phyloP scores from a whole-genome alignment of 2,888 invertebrate species.

The Torymus auratus region DNA sequence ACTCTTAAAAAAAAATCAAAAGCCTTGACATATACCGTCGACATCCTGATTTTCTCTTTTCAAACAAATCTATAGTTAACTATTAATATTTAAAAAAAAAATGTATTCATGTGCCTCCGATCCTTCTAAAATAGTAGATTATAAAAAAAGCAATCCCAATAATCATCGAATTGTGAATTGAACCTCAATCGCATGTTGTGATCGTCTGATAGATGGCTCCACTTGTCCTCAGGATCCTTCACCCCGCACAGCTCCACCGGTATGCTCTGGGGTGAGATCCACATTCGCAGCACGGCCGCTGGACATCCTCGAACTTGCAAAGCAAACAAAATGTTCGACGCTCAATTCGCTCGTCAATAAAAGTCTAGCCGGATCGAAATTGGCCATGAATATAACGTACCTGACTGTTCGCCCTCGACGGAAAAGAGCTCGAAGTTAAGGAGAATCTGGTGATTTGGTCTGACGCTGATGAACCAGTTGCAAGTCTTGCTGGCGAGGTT shows the following conservation, averaged over 20 bases:
- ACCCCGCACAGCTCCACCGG: slow-evolving; percentile 94
- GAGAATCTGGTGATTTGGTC: slow-evolving; percentile 90
- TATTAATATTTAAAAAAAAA: too few species aligned
- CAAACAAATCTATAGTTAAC: too few species aligned
- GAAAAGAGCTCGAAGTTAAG: slow-evolving; percentile 94
- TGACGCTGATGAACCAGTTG: slow-evolving; percentile 96
- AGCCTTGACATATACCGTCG: too few species aligned
- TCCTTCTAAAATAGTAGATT: not conserved
- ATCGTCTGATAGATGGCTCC: slow-evolving; percentile 91
- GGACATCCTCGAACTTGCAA: slow-evolving; percentile 88
- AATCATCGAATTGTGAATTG: not conserved
- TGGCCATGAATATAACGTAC: slow-evolving; percentile 75
- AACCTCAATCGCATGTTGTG: slow-evolving; percentile 92
- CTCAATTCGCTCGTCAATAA: too few species aligned
- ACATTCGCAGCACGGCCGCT: slow-evolving; percentile 92
- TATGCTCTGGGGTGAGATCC: slow-evolving; percentile 88
- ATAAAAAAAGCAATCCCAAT: not conserved
- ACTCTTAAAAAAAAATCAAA: too few species aligned
- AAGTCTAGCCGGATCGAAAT: too few species aligned
- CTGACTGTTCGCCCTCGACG: slow-evolving; percentile 93
- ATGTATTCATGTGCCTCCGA: too few species aligned
- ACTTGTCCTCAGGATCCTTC: slow-evolving; percentile 84
- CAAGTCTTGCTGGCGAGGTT: slow-evolving; percentile 92
- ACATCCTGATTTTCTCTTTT: too few species aligned
- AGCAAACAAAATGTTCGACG: not conserved